A percentile compares a stretch with the other conserved stretches of the same genome.
Conservation (phyloP, 2,113 vertebrate species). For the Morone saxatilis region DNA sequence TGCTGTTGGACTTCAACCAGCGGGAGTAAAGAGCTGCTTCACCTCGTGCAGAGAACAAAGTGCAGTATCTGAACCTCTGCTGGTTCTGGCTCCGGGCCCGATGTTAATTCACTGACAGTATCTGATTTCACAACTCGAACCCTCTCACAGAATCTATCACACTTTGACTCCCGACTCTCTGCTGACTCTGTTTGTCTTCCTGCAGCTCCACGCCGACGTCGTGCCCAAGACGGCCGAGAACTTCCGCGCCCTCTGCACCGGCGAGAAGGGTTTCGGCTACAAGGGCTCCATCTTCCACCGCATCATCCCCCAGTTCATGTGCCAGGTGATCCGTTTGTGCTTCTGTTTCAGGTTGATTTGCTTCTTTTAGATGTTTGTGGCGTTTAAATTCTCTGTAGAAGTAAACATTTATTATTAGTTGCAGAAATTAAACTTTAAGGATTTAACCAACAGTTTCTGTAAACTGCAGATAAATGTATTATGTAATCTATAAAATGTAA, state of each 20-base stretch:
- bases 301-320: constrained; percentile 94
- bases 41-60: constrained; percentile 6
- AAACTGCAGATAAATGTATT: too few species aligned
- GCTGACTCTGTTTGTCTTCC: neutral
- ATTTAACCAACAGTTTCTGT: too few species aligned
- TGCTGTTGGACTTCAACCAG: too few species aligned
- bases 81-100: neutral
- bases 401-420: too few species aligned
- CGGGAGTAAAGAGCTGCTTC: too few species aligned
- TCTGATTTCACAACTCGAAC: neutral
- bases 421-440: too few species aligned
- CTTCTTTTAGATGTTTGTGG: too few species aligned
- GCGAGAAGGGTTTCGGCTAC: constrained; percentile 92
- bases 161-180: too few species aligned
- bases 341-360: too few species aligned
- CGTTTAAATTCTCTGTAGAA: too few species aligned
- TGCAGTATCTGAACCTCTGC: neutral
- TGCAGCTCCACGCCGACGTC: constrained; percentile 81
- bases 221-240: constrained; percentile 96
- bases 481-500: too few species aligned
- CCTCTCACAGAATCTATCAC: neutral
- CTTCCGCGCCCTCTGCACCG: constrained; percentile 92
- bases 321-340: constrained; percentile 87
- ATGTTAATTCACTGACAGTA: neutral
- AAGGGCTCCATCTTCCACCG: constrained; percentile 94